Conservation (phyloP, 2,888 invertebrate species). For the Polylopha cassiicola region DNA sequence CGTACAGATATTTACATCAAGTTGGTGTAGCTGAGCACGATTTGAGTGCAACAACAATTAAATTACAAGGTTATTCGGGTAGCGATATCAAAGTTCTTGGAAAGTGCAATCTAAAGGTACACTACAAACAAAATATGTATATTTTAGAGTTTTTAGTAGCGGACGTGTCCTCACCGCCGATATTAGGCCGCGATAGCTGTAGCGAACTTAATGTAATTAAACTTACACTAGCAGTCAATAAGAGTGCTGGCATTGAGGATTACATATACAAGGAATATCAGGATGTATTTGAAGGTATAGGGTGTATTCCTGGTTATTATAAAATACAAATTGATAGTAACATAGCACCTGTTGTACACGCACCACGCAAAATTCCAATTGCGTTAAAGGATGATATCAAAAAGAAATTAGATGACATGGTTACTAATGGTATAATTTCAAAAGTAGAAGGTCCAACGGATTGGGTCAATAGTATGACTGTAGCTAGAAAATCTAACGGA, state of each 20-base stretch:
- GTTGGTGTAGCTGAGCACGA: slow-evolving; percentile 1
- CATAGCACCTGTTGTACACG: slow-evolving; percentile 11
- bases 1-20: slow-evolving; percentile 3
- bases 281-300: slow-evolving; percentile 6
- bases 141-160: slow-evolving; percentile 16
- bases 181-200: slow-evolving; percentile 10
- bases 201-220: slow-evolving; percentile 10
- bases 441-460: slow-evolving; percentile 21
- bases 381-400: slow-evolving; percentile 11
- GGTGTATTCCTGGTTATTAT: slow-evolving; percentile 13
- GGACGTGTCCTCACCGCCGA: slow-evolving; percentile 12
- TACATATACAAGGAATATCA: neutral
- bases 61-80: slow-evolving; percentile 13
- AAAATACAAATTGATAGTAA: slow-evolving; percentile 8
- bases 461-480: slow-evolving; percentile 19
- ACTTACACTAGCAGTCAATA: slow-evolving; percentile 1
- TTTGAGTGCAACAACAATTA: slow-evolving; percentile 2
- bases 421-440: slow-evolving; percentile 8
- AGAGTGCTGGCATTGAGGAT: neutral
- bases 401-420: slow-evolving; percentile 12
- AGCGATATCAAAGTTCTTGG: slow-evolving; percentile 6
- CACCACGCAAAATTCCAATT: slow-evolving; percentile 15
- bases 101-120: slow-evolving; percentile 6
- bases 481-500: slow-evolving; percentile 12
- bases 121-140: slow-evolving; percentile 7